A percentile compares a stretch with the other conserved stretches of the same genome.
Evolutionary conservation across 1,140 invertebrate species (phyloP).

Genomic region (Nebria ingens): DNA sequence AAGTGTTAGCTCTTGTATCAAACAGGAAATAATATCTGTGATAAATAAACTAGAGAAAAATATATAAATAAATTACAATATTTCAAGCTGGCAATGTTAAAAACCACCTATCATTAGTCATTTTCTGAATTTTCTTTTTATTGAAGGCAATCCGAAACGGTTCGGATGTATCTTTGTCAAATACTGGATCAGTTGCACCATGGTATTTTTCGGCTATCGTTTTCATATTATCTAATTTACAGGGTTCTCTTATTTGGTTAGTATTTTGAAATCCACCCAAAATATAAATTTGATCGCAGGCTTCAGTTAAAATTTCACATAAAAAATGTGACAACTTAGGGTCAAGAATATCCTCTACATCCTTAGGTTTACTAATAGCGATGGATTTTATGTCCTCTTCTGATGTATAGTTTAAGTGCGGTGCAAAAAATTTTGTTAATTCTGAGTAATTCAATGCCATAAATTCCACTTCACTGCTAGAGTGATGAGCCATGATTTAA

Average conservation of each 20-base stretch:
- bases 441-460: too few species aligned
- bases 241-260: neutral
- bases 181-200: neutral
- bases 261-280: neutral
- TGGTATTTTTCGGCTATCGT: neutral
- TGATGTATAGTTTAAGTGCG: neutral
- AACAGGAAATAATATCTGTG: neutral
- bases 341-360: neutral
- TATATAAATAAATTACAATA: neutral
- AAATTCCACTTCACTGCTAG: too few species aligned
- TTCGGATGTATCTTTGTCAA: neutral
- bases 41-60: neutral
- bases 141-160: neutral
- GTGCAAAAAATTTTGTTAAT: too few species aligned
- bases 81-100: neutral
- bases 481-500: neutral
- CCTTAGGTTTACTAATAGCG: too few species aligned
- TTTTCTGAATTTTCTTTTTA: neutral
- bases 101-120: neutral
- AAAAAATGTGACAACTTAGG: neutral
- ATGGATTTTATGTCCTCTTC: neutral
- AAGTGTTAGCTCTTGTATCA: neutral
- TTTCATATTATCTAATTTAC: neutral
- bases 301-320: neutral
- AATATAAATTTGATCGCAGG: neutral